phyloP scores from a whole-genome alignment of 1,140 invertebrate genomes.

The Leptinotarsa lineolata region DNA sequence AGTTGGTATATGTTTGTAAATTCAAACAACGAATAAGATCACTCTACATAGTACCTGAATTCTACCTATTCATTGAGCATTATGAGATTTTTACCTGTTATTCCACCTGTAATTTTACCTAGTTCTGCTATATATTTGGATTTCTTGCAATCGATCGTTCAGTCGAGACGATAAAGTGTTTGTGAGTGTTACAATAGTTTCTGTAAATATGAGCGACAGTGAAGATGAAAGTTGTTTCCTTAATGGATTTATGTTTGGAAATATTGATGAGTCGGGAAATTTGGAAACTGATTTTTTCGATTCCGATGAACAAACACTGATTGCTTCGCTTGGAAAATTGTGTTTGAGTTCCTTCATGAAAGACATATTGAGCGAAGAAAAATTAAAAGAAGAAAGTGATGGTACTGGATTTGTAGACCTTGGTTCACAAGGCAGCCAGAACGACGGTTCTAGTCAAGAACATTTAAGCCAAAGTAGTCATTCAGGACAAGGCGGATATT shows the following conservation, averaged over 20 bases:
- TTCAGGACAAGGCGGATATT: conserved; percentile 1
- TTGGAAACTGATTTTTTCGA: conserved; percentile 90
- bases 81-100: too few species aligned
- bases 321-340: conserved; percentile 73
- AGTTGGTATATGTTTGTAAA: too few species aligned
- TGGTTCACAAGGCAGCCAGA: neutral
- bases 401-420: conserved; percentile 18
- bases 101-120: too few species aligned
- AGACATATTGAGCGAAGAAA: conserved; percentile 72
- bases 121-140: too few species aligned
- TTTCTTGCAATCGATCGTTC: too few species aligned
- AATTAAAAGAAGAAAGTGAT: conserved; percentile 44
- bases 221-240: conserved; percentile 71
- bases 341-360: conserved; percentile 78
- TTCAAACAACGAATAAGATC: too few species aligned
- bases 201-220: conserved; percentile 61
- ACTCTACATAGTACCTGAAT: too few species aligned
- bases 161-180: too few species aligned
- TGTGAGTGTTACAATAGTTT: neutral
- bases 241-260: conserved; percentile 93
- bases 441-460: neutral
- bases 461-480: neutral
- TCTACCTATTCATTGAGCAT: too few species aligned
- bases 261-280: conserved; percentile 89
- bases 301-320: conserved; percentile 77